These are phyloP conservation scores for Pseudolaguvia tuberculata DNA, from an alignment of 2,113 vertebrate genomes.

Conservation along the genomic window DNA sequence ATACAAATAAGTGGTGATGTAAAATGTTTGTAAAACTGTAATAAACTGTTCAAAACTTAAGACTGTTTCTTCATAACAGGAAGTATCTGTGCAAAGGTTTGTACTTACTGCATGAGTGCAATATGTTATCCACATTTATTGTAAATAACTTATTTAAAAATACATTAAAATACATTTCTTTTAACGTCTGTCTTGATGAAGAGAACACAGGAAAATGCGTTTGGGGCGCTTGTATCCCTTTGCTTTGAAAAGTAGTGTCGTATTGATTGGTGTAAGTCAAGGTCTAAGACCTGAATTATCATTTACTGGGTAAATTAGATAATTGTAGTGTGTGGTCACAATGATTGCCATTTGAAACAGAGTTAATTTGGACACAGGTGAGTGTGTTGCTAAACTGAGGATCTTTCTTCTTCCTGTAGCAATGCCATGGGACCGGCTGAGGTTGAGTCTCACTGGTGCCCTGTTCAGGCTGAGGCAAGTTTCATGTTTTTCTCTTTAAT, in stretches of 20 bases:
- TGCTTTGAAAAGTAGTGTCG: constrained; percentile 5
- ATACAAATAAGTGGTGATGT: constrained; percentile 62
- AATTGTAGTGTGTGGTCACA: not conserved
- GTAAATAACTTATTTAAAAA: too few relatives aligned
- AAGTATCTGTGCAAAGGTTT: constrained; percentile 84
- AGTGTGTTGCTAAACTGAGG: constrained; percentile 89
- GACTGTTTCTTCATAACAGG: constrained; percentile 83
- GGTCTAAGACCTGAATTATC: not conserved
- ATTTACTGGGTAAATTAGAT: not conserved
- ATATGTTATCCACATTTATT: constrained; percentile 40
- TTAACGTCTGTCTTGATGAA: constrained; percentile 6
- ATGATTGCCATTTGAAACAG: constrained; percentile 6
- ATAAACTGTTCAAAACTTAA: constrained; percentile 87
- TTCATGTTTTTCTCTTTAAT: constrained; percentile 75
- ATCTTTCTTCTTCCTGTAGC: constrained; percentile 98
- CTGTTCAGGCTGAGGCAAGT: constrained; percentile 99
- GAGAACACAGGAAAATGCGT: constrained; percentile 26
- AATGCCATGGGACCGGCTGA: constrained; percentile 97
- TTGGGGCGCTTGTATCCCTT: constrained; percentile 31
- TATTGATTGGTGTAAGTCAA: constrained; percentile 6
- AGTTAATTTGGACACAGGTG: constrained; percentile 53
- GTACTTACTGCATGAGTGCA: constrained; percentile 64
- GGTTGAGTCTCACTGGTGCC: constrained; percentile 98
- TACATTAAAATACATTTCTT: too few relatives aligned
- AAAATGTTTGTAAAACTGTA: constrained; percentile 81